Evolutionary conservation across 1,140 invertebrate species (phyloP).

Genomic region (Cydia strobilella): DNA sequence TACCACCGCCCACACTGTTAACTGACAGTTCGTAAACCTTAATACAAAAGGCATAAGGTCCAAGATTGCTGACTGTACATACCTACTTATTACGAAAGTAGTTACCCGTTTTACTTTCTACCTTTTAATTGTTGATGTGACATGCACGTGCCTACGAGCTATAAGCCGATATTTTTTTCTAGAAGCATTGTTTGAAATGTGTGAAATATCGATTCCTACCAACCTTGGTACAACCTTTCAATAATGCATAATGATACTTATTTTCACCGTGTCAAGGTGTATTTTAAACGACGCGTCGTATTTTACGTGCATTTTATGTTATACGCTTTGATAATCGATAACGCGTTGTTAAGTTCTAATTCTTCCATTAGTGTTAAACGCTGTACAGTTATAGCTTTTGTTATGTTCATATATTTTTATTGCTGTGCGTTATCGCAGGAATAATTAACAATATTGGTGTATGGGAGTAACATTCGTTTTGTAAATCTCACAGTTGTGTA

Average conservation of each 20-base stretch:
- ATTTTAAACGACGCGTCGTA: not conserved
- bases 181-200: not conserved
- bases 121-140: not conserved
- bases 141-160: not conserved
- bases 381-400: constrained; percentile 53
- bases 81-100: too few species aligned
- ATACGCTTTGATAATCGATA: constrained; percentile 26
- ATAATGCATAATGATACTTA: constrained; percentile 1
- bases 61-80: too few species aligned
- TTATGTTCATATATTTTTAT: constrained; percentile 51
- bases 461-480: not conserved
- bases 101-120: too few species aligned
- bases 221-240: not conserved
- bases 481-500: too few species aligned
- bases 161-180: not conserved
- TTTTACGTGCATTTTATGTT: constrained; percentile 19
- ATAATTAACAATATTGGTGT: constrained; percentile 2
- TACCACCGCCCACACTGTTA: too few species aligned
- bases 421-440: constrained; percentile 50
- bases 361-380: constrained; percentile 61
- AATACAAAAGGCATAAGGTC: too few species aligned
- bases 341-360: constrained; percentile 47
- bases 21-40: too few species aligned
- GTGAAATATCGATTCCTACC: constrained; percentile 1
- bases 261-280: not conserved